phyloP scores from a whole-genome alignment of 2,888 invertebrate genomes.

The Athalia cordata region DNA sequence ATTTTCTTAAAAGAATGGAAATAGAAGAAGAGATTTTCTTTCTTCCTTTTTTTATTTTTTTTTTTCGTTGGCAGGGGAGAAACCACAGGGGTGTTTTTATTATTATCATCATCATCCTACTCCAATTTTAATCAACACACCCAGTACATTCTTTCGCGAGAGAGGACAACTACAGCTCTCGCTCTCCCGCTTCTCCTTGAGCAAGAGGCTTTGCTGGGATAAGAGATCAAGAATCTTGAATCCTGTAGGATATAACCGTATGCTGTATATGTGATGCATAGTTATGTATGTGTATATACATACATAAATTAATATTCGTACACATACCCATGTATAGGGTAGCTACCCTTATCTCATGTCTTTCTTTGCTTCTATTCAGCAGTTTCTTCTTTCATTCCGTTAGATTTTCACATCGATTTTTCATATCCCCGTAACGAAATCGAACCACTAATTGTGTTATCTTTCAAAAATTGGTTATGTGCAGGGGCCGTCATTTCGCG shows the following conservation, averaged over 20 bases:
- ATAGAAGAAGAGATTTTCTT: not conserved
- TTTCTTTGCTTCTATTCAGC: not conserved
- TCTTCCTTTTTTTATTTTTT: not conserved
- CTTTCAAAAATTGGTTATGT: no score
- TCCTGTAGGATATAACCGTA: not conserved
- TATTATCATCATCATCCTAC: not conserved
- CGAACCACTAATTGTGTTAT: no score
- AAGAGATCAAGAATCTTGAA: constrained; percentile 19
- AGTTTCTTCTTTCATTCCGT: no score
- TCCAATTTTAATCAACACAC: constrained; percentile 24
- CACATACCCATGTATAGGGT: constrained; percentile 46
- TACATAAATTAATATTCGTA: not conserved
- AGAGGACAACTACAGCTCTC: no score
- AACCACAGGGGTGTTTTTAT: not conserved
- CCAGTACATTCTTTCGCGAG: not conserved
- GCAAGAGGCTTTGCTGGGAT: constrained; percentile 18
- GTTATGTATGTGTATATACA: not conserved
- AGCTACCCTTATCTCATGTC: constrained; percentile 44
- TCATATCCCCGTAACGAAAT: no score
- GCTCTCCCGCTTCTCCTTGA: not conserved
- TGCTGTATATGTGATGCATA: not conserved
- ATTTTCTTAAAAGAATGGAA: no score
- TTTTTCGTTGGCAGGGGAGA: not conserved
- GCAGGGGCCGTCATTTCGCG: no score
- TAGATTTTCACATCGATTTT: no score